Base-by-base conservation (phyloP, 2,888 invertebrate genomes). In the Tinea pellionella region DNA sequence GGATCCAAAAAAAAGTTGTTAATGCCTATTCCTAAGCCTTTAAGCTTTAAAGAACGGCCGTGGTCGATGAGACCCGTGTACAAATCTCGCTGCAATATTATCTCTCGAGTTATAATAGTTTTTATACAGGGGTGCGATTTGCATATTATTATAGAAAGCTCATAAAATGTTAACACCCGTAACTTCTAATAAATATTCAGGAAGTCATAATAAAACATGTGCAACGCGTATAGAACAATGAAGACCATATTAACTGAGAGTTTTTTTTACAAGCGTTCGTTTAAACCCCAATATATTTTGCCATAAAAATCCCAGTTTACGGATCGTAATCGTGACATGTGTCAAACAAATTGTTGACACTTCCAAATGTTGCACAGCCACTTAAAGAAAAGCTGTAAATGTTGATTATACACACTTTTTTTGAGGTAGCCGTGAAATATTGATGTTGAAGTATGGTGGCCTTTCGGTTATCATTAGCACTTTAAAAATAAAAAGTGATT, bases 341-440 rank as follows among this genome's bases (percentile, higher is more conserved):
- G 82, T 80, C 81, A 80, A 81, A 81, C 79, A 79, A 80, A 78
- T 80, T 77, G 75, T 77, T 79, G 75, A 77, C 80, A 79, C 74
- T 68, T 73, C 69, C 63, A 71, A 72, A 76, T 68, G 73, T 70
- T 74, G 69, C 69, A 68, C 70, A 71, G 68, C 69, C 74, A 73
- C 72, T 73, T 74, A 75, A 77, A 74, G 71, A 73, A 69, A 68
- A 69, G 66, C 68, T 66, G 68, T 64, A 70, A 47, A 59, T 43
- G 32, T 59, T 59, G 55, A 55, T 55, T 55, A 18, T 55, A 55
- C 55, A 19, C 55, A 29, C n/a, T n/a, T 13, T 55, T 55, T 55
- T 55, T 55, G 9, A 13, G 1, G 9, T 24, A 55, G 13, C n/a
- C 55, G 55, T 55, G 55, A 55, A 55, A 55, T 55, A 19, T 55